These are phyloP conservation scores for Aegypius monachus DNA, from an alignment of 2,113 vertebrate species.

Conservation along the genomic window DNA sequence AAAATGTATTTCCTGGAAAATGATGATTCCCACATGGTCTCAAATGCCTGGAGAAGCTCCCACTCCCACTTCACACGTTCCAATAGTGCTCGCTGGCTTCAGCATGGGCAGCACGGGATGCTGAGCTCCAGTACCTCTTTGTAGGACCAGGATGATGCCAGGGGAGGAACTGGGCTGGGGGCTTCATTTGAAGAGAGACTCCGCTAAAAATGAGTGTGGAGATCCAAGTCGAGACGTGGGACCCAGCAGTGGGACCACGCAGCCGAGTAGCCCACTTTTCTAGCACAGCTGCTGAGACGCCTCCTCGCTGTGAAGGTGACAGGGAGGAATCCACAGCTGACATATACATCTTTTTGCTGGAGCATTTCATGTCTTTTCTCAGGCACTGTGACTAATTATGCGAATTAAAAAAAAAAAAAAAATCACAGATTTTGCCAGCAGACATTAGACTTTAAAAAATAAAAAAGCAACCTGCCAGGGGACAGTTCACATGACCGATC, in stretches of 20 bases:
- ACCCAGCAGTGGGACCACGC: not conserved
- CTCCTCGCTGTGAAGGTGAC: conserved; percentile 6
- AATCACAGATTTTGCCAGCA: conserved; percentile 46
- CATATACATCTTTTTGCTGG: not conserved
- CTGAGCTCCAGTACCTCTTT: not conserved
- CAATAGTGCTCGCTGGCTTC: not conserved
- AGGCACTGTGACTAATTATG: conserved; percentile 55
- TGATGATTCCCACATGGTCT: conserved; percentile 1
- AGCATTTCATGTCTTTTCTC: conserved; percentile 44
- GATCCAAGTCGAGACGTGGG: not conserved
- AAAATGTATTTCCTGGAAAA: not conserved
- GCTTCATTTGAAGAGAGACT: not conserved
- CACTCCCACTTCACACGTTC: not conserved
- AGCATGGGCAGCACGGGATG: fast-evolving
- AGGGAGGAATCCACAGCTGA: conserved; percentile 55
- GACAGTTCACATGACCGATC: conserved; percentile 38
- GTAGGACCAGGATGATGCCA: not conserved
- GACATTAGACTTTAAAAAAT: not conserved
- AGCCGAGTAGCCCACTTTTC: not conserved
- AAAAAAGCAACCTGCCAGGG: conserved; percentile 3
- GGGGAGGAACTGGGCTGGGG: not conserved
- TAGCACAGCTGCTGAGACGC: conserved; percentile 11
- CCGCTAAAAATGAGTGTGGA: not conserved
- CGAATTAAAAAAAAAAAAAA: not conserved
- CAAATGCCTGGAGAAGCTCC: not conserved